phyloP scores from a whole-genome alignment of 2,888 invertebrate genomes.

The Drosophila helvetica region DNA sequence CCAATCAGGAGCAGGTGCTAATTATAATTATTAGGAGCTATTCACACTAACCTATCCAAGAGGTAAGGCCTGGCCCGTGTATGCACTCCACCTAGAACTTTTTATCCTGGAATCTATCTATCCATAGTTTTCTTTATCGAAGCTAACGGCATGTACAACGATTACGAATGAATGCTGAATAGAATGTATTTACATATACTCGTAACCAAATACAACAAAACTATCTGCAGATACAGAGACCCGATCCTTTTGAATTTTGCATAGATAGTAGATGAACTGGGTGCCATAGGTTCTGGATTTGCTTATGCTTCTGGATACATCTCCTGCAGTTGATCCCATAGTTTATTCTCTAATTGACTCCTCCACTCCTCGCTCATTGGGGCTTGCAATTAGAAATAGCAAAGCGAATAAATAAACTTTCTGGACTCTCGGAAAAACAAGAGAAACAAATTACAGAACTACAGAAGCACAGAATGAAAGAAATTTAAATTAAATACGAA shows the following conservation, averaged over 20 bases:
- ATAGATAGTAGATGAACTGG: background rate
- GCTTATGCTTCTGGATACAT: background rate
- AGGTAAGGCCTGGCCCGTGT: constrained; percentile 64
- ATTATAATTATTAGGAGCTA: constrained; percentile 5
- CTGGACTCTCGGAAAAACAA: constrained; percentile 17
- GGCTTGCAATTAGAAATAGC: background rate
- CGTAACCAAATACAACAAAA: constrained; percentile 18
- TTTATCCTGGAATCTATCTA: constrained; percentile 28
- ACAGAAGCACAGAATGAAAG: constrained; percentile 17
- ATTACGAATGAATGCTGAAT: constrained; percentile 57
- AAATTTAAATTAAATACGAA: constrained; percentile 34
- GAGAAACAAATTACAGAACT: background rate
- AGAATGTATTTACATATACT: constrained; percentile 21
- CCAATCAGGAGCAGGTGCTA: constrained; percentile 44
- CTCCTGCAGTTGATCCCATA: background rate
- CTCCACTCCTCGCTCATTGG: background rate
- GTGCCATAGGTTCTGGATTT: background rate
- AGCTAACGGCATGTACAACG: constrained; percentile 59
- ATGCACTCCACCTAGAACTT: constrained; percentile 61
- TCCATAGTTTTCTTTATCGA: constrained; percentile 34
- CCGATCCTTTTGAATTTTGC: constrained; percentile 27
- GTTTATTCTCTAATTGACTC: background rate
- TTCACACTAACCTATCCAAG: constrained; percentile 36
- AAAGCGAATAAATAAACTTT: constrained; percentile 5
- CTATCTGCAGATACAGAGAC: background rate